phyloP scores from a whole-genome alignment of 2,113 vertebrate genomes.

The Petroica traversi region DNA sequence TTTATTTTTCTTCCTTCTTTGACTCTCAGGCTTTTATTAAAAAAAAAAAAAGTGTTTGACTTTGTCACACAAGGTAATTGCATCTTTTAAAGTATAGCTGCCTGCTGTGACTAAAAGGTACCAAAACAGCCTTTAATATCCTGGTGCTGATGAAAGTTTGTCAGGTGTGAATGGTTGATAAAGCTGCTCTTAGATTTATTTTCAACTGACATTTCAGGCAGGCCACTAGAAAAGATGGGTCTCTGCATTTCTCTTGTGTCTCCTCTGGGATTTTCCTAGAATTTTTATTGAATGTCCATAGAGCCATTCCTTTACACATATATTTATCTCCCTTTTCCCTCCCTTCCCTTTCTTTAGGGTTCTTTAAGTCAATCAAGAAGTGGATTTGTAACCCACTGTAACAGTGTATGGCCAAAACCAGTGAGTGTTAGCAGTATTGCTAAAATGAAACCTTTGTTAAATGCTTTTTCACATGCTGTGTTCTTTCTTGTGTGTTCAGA shows the following conservation, averaged over 20 bases:
- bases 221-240: background rate
- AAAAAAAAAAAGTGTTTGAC: background rate
- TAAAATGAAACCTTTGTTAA: background rate
- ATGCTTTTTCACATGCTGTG: background rate
- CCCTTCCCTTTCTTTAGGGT: background rate
- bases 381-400: background rate
- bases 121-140: constrained; percentile 1
- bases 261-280: background rate
- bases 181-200: background rate
- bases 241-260: background rate
- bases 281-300: background rate
- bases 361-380: background rate
- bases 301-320: background rate
- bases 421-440: background rate
- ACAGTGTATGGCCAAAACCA: background rate
- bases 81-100: constrained; percentile 5
- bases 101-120: background rate
- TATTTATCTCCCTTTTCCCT: background rate
- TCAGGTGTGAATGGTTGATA: background rate
- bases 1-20: background rate
- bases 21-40: background rate
- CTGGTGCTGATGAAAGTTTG: background rate
- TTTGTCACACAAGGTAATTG: constrained; percentile 28
- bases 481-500: background rate
- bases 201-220: background rate